Evolutionary conservation across 2,797 vertebrate genomes (phyloP).

Genomic region (Crypturellus tataupa): DNA sequence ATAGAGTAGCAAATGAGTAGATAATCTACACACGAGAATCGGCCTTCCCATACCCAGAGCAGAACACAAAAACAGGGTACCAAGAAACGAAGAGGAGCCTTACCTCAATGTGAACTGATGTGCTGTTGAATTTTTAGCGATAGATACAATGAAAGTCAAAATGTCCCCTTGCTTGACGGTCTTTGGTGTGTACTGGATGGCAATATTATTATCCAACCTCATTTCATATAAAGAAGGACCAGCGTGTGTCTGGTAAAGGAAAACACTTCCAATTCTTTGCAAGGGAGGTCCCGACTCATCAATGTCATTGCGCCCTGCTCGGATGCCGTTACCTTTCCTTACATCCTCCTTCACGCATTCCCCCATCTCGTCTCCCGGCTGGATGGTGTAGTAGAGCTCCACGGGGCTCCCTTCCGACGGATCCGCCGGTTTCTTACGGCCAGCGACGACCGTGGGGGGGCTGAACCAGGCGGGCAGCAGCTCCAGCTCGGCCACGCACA

Average conservation of each 20-base stretch:
- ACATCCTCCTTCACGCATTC: constrained; percentile 79
- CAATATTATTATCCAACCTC: constrained; percentile 87
- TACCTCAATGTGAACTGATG: constrained; percentile 93
- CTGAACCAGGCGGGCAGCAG: constrained; percentile 88
- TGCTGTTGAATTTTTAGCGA: constrained; percentile 86
- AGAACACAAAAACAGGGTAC: background rate
- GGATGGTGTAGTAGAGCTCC: constrained; percentile 90
- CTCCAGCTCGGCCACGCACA: constrained; percentile 89
- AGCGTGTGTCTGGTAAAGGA: constrained; percentile 86
- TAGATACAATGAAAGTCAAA: constrained; percentile 89
- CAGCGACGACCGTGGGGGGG: constrained; percentile 80
- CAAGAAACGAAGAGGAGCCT: background rate
- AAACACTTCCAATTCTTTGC: constrained; percentile 92
- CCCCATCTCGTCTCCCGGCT: constrained; percentile 67
- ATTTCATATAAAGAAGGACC: constrained; percentile 86
- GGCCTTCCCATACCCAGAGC: background rate
- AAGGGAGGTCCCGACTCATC: constrained; percentile 87
- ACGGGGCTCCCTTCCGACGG: constrained; percentile 85
- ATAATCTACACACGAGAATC: background rate
- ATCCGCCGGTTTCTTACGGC: constrained; percentile 81
- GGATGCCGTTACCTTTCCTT: constrained; percentile 63
- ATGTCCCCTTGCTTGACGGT: constrained; percentile 88
- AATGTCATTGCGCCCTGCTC: constrained; percentile 71
- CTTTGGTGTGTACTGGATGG: constrained; percentile 86
- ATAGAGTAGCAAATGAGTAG: background rate